These are phyloP conservation scores for Nemapogon koenigi DNA, from an alignment of 2,888 invertebrate species.

Conservation along the genomic window DNA sequence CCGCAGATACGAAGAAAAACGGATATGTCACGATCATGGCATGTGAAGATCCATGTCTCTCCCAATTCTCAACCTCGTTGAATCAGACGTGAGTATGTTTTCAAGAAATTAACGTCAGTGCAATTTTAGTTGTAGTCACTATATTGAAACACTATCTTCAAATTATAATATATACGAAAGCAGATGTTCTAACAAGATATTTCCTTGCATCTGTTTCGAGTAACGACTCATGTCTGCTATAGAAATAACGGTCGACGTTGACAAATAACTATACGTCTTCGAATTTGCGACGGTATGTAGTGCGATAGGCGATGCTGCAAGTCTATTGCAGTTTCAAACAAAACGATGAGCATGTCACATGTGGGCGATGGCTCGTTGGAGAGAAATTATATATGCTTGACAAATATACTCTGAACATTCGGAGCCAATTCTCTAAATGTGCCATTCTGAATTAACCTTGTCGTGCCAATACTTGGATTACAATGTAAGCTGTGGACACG, in stretches of 20 bases:
- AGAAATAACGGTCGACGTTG: constrained; percentile 30
- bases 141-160: too few relatives aligned
- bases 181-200: constrained; percentile 10
- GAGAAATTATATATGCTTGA: constrained; percentile 38
- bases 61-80: too few relatives aligned
- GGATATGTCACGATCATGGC: too few relatives aligned
- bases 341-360: constrained; percentile 19
- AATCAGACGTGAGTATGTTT: too few relatives aligned
- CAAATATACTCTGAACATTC: constrained; percentile 26
- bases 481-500: too few relatives aligned
- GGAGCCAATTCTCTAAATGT: constrained; percentile 36
- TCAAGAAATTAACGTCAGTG: too few relatives aligned
- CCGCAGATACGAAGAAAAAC: too few relatives aligned
- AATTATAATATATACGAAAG: too few relatives aligned
- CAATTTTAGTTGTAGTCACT: too few relatives aligned
- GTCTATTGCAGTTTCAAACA: constrained; percentile 22
- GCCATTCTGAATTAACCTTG: constrained; percentile 15
- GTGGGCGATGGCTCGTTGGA: constrained; percentile 25
- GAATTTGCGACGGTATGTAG: constrained; percentile 23
- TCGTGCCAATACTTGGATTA: too few relatives aligned
- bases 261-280: constrained; percentile 26
- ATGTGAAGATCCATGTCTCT: too few relatives aligned
- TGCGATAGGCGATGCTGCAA: constrained; percentile 14
- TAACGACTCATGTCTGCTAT: constrained; percentile 13
- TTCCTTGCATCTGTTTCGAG: constrained; percentile 8